These are phyloP conservation scores for Rapana venosa DNA, from an alignment of 2,888 invertebrate genomes.

Conservation along the genomic window DNA sequence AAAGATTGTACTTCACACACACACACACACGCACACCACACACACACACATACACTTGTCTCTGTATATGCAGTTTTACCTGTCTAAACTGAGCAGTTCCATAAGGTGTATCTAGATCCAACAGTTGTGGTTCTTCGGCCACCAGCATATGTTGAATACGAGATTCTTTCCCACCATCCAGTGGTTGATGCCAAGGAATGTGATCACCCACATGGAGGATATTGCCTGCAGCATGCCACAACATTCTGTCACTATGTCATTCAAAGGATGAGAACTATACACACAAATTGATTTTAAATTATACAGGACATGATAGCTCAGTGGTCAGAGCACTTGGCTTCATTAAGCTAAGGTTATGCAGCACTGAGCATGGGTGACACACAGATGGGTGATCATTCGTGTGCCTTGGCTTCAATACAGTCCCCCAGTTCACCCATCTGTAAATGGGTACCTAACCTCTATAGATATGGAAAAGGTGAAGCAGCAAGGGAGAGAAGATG, in stretches of 20 bases:
- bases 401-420: too few species aligned
- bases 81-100: slow-evolving; percentile 88
- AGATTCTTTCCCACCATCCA: slow-evolving; percentile 85
- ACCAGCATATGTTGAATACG: slow-evolving; percentile 90
- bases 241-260: not conserved
- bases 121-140: slow-evolving; percentile 88
- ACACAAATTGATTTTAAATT: not conserved
- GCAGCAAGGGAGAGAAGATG: too few species aligned
- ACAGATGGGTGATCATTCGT: too few species aligned
- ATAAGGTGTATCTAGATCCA: slow-evolving; percentile 84
- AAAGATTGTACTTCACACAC: too few species aligned
- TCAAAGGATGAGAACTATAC: not conserved
- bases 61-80: slow-evolving; percentile 65
- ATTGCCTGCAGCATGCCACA: slow-evolving; percentile 81
- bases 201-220: slow-evolving; percentile 92
- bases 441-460: too few species aligned
- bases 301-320: not conserved
- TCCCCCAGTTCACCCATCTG: too few species aligned
- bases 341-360: too few species aligned
- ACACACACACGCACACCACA: too few species aligned
- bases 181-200: slow-evolving; percentile 92
- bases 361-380: too few species aligned
- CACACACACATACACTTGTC: too few species aligned
- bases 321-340: too few species aligned
- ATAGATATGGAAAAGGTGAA: too few species aligned